Base-by-base conservation (phyloP, 2,888 invertebrate species). In the Portevinia maculata region DNA sequence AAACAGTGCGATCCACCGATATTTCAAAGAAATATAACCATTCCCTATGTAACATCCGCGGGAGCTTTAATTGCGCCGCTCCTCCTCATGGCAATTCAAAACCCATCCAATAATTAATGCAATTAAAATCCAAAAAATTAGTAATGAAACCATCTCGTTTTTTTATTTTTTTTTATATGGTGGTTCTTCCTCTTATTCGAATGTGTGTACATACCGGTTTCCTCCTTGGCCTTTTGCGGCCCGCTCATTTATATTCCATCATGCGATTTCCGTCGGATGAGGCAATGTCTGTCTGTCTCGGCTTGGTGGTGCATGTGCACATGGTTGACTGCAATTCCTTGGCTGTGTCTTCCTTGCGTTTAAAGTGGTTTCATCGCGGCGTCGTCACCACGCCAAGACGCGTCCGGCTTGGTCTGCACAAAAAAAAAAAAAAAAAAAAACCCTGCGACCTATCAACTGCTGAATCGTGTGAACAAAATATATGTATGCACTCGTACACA, bases 231-330 rank as follows among this genome's bases (percentile, higher is more conserved):
- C 83, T 83, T 83, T 78, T 83, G 83, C 71, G 71, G 83, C 65
- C 71, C 50, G 78, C 83, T 83, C 83, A 83, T 83, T 83, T 83
- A 83, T 83, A 83, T 83, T 83, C 83, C 78, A 73, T 67, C 83
- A 83, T 83, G 83, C 83, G 78, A 83, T 83, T 83, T 83, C 83
- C 83, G 83, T 83, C 78, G 78, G 83, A 83, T 83, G 83, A 67
- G 62, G 71, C 83, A 78, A 78, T 83, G 83, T 83, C 78, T 78
- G 65, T 78, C 62, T 67, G 83, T 78, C 83, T 83, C 78, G 48
- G 55, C 60, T 41, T 50, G n/a, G 24, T 44, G 59, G 62, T 81
- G 76, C 81, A 76, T 70, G 71, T 83, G 83, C 78, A 78, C 78
- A 83, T 83, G 83, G 71, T 67, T 83, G 71, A 78, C 55, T 83